Conservation (phyloP, 1,140 invertebrate genomes). For the Aplysia californica region DNA sequence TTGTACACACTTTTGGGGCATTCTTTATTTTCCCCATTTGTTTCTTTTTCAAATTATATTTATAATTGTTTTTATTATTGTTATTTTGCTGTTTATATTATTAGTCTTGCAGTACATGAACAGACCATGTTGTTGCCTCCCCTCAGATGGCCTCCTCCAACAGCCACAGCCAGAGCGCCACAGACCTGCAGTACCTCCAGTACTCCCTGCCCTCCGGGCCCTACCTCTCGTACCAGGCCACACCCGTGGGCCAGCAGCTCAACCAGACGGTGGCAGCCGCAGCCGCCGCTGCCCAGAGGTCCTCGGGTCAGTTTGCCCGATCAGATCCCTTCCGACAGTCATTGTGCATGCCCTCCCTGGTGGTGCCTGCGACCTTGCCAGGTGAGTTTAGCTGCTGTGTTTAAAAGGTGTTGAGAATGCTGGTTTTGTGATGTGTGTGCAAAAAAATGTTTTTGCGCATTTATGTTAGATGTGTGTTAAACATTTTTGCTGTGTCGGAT, state of each 20-base stretch:
- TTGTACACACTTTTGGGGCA: too few relatives aligned
- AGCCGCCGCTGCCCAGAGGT: constrained; percentile 38
- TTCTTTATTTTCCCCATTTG: too few relatives aligned
- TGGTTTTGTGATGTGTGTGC: too few relatives aligned
- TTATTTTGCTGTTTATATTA: too few relatives aligned
- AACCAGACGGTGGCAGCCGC: constrained; percentile 52
- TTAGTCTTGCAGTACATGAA: too few relatives aligned
- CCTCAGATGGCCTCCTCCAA: constrained; percentile 57
- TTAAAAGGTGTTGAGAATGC: neutral
- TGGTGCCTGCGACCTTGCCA: constrained; percentile 56
- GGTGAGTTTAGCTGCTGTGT: constrained; percentile 37
- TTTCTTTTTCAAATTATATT: too few relatives aligned
- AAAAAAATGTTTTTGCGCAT: too few relatives aligned
- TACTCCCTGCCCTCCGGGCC: constrained; percentile 84
- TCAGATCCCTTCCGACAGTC: constrained; percentile 70
- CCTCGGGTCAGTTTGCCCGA: constrained; percentile 75
- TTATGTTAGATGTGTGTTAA: too few relatives aligned
- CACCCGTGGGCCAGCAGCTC: constrained; percentile 54
- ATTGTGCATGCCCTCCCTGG: constrained; percentile 86
- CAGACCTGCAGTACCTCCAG: constrained; percentile 70
- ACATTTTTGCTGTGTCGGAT: too few relatives aligned
- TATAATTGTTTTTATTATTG: neutral
- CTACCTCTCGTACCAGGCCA: constrained; percentile 63
- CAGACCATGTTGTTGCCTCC: too few relatives aligned
- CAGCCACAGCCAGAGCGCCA: constrained; percentile 44